phyloP scores from a whole-genome alignment of 2,797 vertebrate genomes.

The Allenopithecus nigroviridis region DNA sequence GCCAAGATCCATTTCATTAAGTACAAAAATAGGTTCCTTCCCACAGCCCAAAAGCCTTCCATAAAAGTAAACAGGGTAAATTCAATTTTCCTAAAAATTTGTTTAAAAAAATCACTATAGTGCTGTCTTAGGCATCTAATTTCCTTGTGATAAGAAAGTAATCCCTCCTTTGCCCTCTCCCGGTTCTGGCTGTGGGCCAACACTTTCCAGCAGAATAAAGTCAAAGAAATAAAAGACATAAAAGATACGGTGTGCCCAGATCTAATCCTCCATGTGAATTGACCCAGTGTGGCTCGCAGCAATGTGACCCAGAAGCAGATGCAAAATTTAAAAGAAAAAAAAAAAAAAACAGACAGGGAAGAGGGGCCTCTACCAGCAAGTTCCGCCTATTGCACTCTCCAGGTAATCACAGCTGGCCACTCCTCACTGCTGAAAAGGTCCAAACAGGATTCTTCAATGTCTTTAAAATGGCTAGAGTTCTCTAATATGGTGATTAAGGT shows the following conservation, averaged over 20 bases:
- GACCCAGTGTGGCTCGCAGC: rapidly evolving
- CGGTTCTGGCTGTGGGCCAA: background rate
- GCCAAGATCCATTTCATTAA: slow-evolving; percentile 70
- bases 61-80: slow-evolving; percentile 34
- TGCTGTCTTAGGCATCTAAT: slow-evolving; percentile 58
- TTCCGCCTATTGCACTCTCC: background rate
- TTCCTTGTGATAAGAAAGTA: slow-evolving; percentile 62
- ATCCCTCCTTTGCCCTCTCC: slow-evolving; percentile 7
- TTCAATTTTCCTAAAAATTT: slow-evolving; percentile 65
- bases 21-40: slow-evolving; percentile 63
- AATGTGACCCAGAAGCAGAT: background rate
- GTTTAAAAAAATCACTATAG: background rate
- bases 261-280: background rate
- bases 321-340: background rate
- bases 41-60: slow-evolving; percentile 30
- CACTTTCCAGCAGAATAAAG: slow-evolving; percentile 49
- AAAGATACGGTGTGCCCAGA: background rate
- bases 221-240: background rate
- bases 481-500: background rate
- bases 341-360: background rate
- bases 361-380: background rate
- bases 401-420: background rate
- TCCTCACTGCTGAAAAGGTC: background rate
- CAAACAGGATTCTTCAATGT: too few relatives aligned
- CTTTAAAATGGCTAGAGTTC: background rate